Conservation (phyloP, 2,888 invertebrate species). For the Oscheius sp. region DNA sequence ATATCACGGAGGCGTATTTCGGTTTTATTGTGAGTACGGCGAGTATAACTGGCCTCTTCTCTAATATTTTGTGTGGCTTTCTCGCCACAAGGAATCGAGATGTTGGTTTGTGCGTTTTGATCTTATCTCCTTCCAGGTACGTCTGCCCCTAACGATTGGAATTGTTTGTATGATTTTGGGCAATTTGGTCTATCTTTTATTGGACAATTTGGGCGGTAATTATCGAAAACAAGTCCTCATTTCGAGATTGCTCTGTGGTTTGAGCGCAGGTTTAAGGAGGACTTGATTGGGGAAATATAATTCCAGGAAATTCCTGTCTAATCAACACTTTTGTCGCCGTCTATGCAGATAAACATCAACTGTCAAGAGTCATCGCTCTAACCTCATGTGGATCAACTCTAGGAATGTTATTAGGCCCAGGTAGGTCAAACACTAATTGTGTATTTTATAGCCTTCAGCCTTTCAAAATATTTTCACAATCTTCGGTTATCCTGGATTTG, state of each 20-base stretch:
- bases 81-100: conserved; percentile 3
- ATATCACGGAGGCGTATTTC: neutral
- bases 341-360: neutral
- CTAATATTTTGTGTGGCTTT: neutral
- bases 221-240: neutral
- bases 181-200: neutral
- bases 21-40: neutral
- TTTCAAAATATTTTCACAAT: conserved; percentile 6
- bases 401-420: neutral
- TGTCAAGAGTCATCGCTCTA: neutral
- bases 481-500: neutral
- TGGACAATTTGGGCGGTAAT: neutral
- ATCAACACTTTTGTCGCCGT: neutral
- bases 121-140: neutral
- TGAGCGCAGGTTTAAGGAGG: neutral
- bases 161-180: neutral
- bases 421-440: neutral
- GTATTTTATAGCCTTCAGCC: neutral
- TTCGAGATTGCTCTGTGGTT: neutral
- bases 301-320: conserved; percentile 6
- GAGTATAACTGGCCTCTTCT: conserved; percentile 2
- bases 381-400: neutral
- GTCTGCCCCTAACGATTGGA: neutral
- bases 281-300: neutral
- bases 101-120: neutral